These are phyloP conservation scores for Falco peregrinus DNA, from an alignment of 2,797 vertebrate species.

Conservation along the genomic window DNA sequence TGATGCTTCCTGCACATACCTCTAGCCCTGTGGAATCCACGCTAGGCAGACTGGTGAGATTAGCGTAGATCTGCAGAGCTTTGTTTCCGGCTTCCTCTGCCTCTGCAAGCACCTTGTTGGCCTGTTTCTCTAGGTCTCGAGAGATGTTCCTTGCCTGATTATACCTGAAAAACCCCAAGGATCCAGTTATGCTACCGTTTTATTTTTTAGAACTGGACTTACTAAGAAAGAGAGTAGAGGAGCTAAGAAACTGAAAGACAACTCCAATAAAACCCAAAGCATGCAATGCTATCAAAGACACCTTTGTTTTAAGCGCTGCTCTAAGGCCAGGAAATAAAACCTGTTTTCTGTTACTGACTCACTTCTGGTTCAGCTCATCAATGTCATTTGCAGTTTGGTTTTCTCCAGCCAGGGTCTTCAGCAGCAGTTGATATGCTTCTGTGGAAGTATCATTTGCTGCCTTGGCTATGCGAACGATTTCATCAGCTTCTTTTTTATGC, in stretches of 20 bases:
- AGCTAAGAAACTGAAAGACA: neutral
- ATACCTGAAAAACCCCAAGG: slow-evolving; percentile 79
- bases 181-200: neutral
- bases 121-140: slow-evolving; percentile 91
- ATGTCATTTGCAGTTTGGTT: slow-evolving; percentile 86
- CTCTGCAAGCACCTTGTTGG: slow-evolving; percentile 85
- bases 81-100: slow-evolving; percentile 89
- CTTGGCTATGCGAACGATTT: slow-evolving; percentile 90
- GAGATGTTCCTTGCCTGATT: slow-evolving; percentile 90
- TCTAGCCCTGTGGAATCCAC: slow-evolving; percentile 87
- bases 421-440: slow-evolving; percentile 89
- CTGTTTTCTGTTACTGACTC: slow-evolving; percentile 58
- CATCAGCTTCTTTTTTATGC: slow-evolving; percentile 92
- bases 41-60: slow-evolving; percentile 86
- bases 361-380: slow-evolving; percentile 93
- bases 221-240: neutral
- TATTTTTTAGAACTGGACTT: neutral
- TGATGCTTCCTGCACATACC: slow-evolving; percentile 69
- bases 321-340: neutral
- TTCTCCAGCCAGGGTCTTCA: slow-evolving; percentile 88
- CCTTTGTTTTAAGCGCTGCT: neutral
- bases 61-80: slow-evolving; percentile 92
- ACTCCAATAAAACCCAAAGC: neutral
- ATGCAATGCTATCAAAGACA: neutral
- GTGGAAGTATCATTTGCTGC: slow-evolving; percentile 93